phyloP scores from a whole-genome alignment of 2,113 vertebrate genomes.

The Boulengeromyrus knoepffleri region DNA sequence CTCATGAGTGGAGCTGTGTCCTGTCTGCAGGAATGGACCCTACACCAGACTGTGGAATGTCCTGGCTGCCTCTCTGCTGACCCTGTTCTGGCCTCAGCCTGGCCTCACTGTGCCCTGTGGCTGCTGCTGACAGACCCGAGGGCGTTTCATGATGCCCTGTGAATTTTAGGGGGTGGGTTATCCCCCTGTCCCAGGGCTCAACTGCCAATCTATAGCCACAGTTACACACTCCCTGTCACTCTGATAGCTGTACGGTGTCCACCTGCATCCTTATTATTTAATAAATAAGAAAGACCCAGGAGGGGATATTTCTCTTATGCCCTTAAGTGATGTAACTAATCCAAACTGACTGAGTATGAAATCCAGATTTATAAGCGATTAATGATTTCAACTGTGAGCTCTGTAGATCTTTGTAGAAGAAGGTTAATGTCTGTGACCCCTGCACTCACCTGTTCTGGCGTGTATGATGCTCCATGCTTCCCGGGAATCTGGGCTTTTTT shows the following conservation, averaged over 20 bases:
- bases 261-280: background rate
- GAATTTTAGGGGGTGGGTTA: background rate
- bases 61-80: background rate
- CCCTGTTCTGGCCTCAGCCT: background rate
- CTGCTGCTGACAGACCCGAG: background rate
- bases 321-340: background rate
- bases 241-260: background rate
- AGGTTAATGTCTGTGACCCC: background rate
- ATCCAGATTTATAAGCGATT: background rate
- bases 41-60: constrained; percentile 5
- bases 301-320: background rate
- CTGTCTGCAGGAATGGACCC: background rate
- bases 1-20: background rate
- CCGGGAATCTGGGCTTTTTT: background rate
- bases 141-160: constrained; percentile 7
- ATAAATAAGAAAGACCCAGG: background rate
- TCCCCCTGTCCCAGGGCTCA: background rate
- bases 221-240: background rate
- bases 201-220: background rate
- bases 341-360: background rate
- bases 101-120: background rate
- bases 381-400: background rate
- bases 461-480: background rate
- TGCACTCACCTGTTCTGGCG: background rate
- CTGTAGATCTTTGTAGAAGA: background rate